A percentile compares a stretch with the other conserved stretches of the same genome.
phyloP scores from a whole-genome alignment of 2,797 vertebrate species.

The Perdix hodgsoniae region DNA sequence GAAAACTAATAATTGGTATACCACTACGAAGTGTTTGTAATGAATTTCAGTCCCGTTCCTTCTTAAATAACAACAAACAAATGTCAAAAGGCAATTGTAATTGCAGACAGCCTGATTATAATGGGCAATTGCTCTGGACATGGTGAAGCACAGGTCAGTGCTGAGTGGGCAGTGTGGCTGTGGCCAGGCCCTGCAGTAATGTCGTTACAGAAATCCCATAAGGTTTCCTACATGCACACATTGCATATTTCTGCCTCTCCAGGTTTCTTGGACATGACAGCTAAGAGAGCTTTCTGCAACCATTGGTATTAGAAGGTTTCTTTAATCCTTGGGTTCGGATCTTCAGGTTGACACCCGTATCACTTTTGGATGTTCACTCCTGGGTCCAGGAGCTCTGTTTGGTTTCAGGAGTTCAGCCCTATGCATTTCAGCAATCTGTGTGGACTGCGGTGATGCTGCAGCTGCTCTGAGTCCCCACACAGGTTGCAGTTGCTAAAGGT shows the following conservation, averaged over 20 bases:
- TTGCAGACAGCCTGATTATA: neutral
- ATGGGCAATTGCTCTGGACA: neutral
- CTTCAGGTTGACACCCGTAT: neutral
- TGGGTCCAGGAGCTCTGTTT: neutral
- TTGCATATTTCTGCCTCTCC: neutral
- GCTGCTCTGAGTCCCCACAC: neutral
- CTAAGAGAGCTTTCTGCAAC: neutral
- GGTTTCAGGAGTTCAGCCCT: neutral
- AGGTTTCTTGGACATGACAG: neutral
- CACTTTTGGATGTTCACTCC: neutral
- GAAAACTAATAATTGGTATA: neutral
- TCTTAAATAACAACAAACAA: neutral
- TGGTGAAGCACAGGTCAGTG: neutral
- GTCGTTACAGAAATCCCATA: neutral
- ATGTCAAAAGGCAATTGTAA: neutral
- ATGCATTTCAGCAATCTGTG: neutral
- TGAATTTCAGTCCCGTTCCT: neutral
- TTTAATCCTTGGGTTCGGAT: neutral
- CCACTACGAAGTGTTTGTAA: neutral
- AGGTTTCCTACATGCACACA: rapidly evolving
- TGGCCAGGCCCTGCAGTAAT: neutral
- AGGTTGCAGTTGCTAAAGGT: neutral
- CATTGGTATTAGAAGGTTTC: neutral
- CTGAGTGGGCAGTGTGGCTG: neutral
- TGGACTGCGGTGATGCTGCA: neutral